A percentile compares a stretch with the other conserved stretches of the same genome.
Evolutionary conservation across 1,140 invertebrate genomes (phyloP).

Genomic region (Halotydeus destructor): DNA sequence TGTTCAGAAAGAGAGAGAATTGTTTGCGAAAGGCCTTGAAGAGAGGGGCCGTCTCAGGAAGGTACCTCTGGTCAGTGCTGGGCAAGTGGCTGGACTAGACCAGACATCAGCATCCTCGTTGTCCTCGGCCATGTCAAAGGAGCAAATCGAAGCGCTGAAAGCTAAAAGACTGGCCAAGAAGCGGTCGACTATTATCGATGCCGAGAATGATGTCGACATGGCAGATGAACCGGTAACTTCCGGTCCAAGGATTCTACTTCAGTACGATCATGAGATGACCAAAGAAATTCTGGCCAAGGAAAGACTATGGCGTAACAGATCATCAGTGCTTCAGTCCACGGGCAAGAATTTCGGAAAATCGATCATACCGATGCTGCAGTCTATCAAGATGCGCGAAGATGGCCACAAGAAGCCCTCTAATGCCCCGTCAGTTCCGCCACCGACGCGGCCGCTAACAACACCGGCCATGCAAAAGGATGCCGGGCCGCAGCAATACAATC

Average conservation of each 20-base stretch:
- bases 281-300: slow-evolving; percentile 87
- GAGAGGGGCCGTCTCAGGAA: no score
- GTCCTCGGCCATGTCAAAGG: no score
- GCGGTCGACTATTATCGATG: slow-evolving; percentile 69
- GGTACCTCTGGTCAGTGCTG: no score
- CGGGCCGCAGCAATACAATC: slow-evolving; percentile 43
- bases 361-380: slow-evolving; percentile 72
- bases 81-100: no score
- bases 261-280: slow-evolving; percentile 86
- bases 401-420: slow-evolving; percentile 27
- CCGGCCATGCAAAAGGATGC: neutral
- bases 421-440: neutral
- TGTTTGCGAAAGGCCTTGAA: no score
- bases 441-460: neutral
- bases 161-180: slow-evolving; percentile 91
- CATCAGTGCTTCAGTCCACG: slow-evolving; percentile 80
- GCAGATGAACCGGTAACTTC: slow-evolving; percentile 46
- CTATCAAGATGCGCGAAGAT: slow-evolving; percentile 81
- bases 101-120: no score
- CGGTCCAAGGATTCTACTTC: slow-evolving; percentile 38
- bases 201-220: slow-evolving; percentile 34
- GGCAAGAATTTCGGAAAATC: slow-evolving; percentile 88
- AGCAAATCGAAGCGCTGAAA: no score
- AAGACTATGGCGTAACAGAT: slow-evolving; percentile 79
- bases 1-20: no score